Evolutionary conservation across 2,888 invertebrate genomes (phyloP).

Genomic region (Biston stratarius): DNA sequence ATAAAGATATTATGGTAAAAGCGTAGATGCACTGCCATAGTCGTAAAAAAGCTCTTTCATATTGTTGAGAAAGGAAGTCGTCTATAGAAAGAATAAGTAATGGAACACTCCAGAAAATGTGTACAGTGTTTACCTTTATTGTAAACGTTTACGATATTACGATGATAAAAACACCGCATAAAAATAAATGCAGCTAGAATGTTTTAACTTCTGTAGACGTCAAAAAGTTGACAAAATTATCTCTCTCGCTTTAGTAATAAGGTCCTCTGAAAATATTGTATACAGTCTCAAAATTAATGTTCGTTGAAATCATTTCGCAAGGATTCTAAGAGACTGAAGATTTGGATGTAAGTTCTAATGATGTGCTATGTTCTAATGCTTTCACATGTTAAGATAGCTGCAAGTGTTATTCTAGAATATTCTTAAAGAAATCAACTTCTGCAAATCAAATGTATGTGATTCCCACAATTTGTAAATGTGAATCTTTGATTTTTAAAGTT

Average conservation of each 20-base stretch:
- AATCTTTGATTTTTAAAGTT: no score
- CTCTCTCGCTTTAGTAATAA: conserved; percentile 2
- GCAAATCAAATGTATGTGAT: no score
- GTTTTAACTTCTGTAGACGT: conserved; percentile 12
- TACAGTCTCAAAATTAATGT: not conserved
- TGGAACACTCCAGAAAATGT: conserved; percentile 22
- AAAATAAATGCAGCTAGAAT: conserved; percentile 13
- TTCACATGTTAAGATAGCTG: not conserved
- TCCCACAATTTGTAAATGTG: no score
- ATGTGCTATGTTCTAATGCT: not conserved
- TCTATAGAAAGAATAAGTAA: conserved; percentile 28
- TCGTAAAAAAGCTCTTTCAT: conserved; percentile 19
- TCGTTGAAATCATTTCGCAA: conserved; percentile 2
- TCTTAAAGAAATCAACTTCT: no score
- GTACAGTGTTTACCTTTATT: conserved; percentile 16
- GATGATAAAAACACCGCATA: conserved; percentile 11
- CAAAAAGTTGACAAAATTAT: conserved; percentile 6
- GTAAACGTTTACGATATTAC: conserved; percentile 25
- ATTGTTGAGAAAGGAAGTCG: conserved; percentile 21
- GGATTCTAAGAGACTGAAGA: conserved; percentile 2
- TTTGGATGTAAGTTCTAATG: not conserved
- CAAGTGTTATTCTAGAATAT: not conserved
- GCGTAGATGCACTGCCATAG: conserved; percentile 22
- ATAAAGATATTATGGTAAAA: conserved; percentile 17
- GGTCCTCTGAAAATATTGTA: conserved; percentile 2